Evolutionary conservation across 2,113 vertebrate genomes (phyloP).

Genomic region (Pelmatolapia mariae): DNA sequence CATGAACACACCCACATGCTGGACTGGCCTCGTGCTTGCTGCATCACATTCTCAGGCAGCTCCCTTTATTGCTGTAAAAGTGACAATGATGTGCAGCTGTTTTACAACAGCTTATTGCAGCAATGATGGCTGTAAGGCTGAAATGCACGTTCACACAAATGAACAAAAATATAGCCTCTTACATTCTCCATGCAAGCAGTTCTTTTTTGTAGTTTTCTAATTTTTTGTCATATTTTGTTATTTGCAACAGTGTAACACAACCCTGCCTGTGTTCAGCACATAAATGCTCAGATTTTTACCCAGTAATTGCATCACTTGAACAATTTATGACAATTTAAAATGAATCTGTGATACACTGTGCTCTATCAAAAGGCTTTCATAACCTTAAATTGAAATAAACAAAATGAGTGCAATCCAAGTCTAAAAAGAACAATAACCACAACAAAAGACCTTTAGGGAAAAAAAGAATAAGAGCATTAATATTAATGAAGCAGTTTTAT

Average conservation of each 20-base stretch:
- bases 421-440: neutral
- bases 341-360: neutral
- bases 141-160: neutral
- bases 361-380: neutral
- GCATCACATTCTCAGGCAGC: neutral
- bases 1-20: neutral
- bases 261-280: neutral
- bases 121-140: neutral
- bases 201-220: neutral
- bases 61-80: neutral
- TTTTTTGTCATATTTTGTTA: neutral
- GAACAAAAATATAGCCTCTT: neutral
- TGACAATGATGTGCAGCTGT: neutral
- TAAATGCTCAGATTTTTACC: neutral
- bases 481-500: neutral
- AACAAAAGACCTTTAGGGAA: neutral
- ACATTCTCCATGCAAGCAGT: neutral
- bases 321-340: neutral
- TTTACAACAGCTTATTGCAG: neutral
- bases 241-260: neutral
- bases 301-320: neutral
- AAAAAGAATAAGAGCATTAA: neutral
- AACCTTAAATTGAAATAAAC: neutral
- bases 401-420: neutral
- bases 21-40: neutral